Evolutionary conservation across 2,113 vertebrate genomes (phyloP).

Genomic region (Chloroceryle aenea): DNA sequence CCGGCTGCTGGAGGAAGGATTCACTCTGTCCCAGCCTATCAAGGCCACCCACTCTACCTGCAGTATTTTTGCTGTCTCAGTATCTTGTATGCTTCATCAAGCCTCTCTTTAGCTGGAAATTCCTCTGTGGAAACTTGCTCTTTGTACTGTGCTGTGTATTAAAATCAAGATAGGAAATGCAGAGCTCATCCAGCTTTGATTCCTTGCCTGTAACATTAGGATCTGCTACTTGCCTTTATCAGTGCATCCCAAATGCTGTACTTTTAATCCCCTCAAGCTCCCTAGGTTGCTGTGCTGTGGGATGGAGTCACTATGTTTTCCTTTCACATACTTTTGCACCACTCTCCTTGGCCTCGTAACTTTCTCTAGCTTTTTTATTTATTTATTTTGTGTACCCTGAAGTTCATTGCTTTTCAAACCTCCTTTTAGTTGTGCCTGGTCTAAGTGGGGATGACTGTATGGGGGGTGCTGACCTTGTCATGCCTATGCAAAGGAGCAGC

Average conservation of each 20-base stretch:
- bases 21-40: background rate
- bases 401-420: background rate
- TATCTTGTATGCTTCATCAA: background rate
- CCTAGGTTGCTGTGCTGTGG: background rate
- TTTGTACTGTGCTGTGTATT: background rate
- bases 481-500: background rate
- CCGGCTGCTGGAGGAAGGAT: background rate
- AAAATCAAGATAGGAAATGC: background rate
- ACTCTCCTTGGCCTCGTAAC: background rate
- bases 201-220: background rate
- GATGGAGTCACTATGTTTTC: background rate
- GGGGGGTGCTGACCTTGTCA: fast-evolving
- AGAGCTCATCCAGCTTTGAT: background rate
- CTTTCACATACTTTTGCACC: background rate
- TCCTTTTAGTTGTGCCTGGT: background rate
- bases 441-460: background rate
- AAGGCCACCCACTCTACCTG: background rate
- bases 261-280: background rate
- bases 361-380: background rate
- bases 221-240: background rate
- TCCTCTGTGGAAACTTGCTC: fast-evolving
- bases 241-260: background rate
- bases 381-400: background rate
- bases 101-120: background rate
- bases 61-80: background rate